Evolutionary conservation across 2,888 invertebrate genomes (phyloP), one percentile per base, ranked within the genome.

Genomic region (Orgyia antiqua): DNA sequence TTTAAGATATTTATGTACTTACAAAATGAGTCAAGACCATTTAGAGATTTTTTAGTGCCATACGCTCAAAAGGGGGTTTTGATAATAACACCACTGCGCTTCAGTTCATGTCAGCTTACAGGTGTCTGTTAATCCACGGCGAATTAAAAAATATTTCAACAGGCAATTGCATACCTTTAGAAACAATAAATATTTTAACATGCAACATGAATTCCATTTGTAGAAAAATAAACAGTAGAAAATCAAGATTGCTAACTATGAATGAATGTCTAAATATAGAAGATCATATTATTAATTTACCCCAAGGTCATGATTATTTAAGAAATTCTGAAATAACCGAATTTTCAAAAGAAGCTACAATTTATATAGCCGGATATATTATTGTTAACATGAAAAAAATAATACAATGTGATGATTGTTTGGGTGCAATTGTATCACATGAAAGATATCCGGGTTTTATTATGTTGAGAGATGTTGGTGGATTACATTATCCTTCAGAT

Each of bases 361-460:
- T 29, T 21, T 21, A 29, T 15, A 15, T 15, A 15, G 15, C 41
- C 73, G 79, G 79, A 80, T 82, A 80, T 68, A 61, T 69, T 78
- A 80, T 74, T 70, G 78, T 78, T 77, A 66, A 64, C 52, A 72
- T 79, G 72, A 77, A 15, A 15, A 15, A 15, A 4, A 15, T 4
- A 4, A 15, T 15, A 4, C 4, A 6, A 15, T 15, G 15, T 15
- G 15, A 15, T 15, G 15, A 15, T 3, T 15, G 15, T 6, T 15
- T 15, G 6, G 15, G 15, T 4, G 15, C 15, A 15, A 3, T 15
- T 15, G 6, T 15, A 4, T 15, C 15, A 3, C 6, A 4, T 6
- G 15, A 15, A 15, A 15, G 6, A 6, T 15, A 6, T 15, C 6
- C 15, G 15, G 6, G 15, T 6, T 6, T 15, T 15, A 15, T 15